These are phyloP conservation scores for Onychomys arenicola DNA, from an alignment of 2,797 vertebrate species.

Conservation along the genomic window DNA sequence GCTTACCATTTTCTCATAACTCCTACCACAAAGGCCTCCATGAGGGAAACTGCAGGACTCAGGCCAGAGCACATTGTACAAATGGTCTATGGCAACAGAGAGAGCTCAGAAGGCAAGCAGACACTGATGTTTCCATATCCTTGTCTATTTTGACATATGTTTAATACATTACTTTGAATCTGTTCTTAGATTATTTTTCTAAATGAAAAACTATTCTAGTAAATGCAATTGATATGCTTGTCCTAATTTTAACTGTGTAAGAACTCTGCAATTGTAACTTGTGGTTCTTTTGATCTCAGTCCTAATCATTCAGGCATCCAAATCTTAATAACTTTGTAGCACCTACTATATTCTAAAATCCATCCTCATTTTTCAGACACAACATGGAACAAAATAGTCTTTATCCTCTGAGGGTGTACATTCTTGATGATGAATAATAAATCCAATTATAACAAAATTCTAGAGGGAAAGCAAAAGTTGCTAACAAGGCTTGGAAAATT, in stretches of 20 bases:
- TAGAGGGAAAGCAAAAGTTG: neutral
- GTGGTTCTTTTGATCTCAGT: neutral
- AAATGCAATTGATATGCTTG: neutral
- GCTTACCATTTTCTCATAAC: neutral
- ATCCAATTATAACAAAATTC: neutral
- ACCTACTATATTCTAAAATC: neutral
- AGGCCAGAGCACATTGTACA: neutral
- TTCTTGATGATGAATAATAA: neutral
- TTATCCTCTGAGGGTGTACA: neutral
- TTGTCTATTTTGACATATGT: neutral
- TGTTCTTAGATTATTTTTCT: conserved; percentile 5
- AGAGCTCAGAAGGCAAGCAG: neutral
- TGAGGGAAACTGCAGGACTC: neutral
- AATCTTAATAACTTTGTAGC: conserved; percentile 4
- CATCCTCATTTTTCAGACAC: neutral
- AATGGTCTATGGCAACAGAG: neutral
- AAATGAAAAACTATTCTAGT: neutral
- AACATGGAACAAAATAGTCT: neutral
- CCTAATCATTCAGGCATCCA: neutral
- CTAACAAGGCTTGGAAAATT: neutral
- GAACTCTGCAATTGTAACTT: neutral
- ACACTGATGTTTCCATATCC: neutral
- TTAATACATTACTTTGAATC: conserved; percentile 15
- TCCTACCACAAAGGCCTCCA: neutral
- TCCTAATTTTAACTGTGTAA: neutral